Conservation (phyloP, 2,888 invertebrate species). For the Agapetus fuscipes region DNA sequence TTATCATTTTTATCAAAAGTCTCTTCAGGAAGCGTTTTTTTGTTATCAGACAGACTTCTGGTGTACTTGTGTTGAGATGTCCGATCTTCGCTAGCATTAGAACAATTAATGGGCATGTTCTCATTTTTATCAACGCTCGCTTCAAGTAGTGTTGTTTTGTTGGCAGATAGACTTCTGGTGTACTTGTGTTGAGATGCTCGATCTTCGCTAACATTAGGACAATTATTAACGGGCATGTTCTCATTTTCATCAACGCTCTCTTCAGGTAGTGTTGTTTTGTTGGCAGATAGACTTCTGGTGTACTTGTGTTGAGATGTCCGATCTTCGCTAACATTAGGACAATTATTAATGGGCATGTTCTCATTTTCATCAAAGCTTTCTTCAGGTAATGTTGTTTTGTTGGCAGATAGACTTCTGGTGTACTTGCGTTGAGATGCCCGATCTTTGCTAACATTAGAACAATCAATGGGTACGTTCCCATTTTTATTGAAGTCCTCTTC, state of each 20-base stretch:
- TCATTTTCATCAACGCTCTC: too few relatives aligned
- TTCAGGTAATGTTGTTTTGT: too few relatives aligned
- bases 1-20: too few relatives aligned
- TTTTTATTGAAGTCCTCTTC: too few relatives aligned
- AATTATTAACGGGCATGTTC: conserved; percentile 39
- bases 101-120: conserved; percentile 36
- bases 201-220: conserved; percentile 16
- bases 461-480: too few relatives aligned
- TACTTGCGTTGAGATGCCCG: conserved; percentile 20
- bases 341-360: too few relatives aligned
- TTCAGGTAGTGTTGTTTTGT: too few relatives aligned
- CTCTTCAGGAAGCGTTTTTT: too few relatives aligned
- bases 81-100: conserved; percentile 17
- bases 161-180: conserved; percentile 24
- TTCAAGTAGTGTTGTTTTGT: conserved; percentile 28
- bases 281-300: conserved; percentile 23
- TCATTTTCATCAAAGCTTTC: too few relatives aligned
- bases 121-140: too few relatives aligned
- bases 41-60: conserved; percentile 25
- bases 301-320: conserved; percentile 20
- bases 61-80: conserved; percentile 21
- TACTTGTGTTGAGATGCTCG: conserved; percentile 20
- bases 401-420: conserved; percentile 23
- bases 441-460: conserved; percentile 16
- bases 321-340: conserved; percentile 16